These are phyloP conservation scores for Tetheella fluctuosa DNA, from an alignment of 2,888 invertebrate genomes.

Conservation along the genomic window DNA sequence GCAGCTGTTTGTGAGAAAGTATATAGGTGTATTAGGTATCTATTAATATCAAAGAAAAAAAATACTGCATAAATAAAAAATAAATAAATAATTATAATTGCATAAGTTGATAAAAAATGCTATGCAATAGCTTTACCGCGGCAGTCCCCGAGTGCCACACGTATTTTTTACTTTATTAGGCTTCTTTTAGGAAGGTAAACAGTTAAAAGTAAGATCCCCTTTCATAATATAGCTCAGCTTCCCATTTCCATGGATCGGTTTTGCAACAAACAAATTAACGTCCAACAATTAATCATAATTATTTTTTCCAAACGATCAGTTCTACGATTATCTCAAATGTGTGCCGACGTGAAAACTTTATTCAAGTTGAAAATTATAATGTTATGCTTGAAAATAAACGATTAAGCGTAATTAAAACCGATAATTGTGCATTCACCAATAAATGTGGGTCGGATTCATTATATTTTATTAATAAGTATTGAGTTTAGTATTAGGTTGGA, in stretches of 20 bases:
- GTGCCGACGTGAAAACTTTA: conserved; percentile 15
- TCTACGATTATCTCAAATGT: conserved; percentile 14
- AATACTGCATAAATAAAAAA: no score
- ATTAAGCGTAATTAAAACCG: conserved; percentile 60
- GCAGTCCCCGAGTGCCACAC: no score
- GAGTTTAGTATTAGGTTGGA: neutral
- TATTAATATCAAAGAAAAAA: no score
- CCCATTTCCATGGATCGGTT: neutral
- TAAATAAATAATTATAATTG: no score
- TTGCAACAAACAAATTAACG: neutral
- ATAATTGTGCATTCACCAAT: conserved; percentile 66
- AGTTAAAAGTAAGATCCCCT: no score
- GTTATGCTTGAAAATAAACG: conserved; percentile 42
- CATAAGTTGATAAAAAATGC: no score
- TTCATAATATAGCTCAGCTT: no score
- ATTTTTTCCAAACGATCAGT: conserved; percentile 11
- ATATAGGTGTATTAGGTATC: no score
- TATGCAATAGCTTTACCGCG: no score
- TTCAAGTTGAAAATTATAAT: conserved; percentile 37
- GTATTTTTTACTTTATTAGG: no score
- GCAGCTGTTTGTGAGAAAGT: no score
- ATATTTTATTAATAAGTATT: conserved; percentile 41
- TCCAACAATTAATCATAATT: conserved; percentile 1
- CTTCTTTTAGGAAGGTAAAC: no score
- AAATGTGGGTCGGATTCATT: conserved; percentile 58